Evolutionary conservation across 2,113 vertebrate species (phyloP).

Genomic region (Platysteira castanea): DNA sequence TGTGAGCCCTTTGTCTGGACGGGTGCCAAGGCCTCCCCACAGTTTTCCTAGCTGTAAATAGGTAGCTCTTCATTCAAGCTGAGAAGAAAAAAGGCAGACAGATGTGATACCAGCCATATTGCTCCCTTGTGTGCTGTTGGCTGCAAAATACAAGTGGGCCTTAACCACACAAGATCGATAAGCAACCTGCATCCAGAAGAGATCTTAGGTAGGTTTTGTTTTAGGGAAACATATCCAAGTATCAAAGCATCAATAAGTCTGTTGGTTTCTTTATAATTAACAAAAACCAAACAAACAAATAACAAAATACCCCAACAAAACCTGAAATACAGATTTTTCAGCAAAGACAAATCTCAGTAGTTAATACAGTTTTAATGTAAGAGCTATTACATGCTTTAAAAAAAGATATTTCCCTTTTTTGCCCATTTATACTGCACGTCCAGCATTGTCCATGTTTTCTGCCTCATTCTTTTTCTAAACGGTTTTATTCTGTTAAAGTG

Average conservation of each 20-base stretch:
- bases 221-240: not conserved
- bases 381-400: not conserved
- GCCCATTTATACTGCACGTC: not conserved
- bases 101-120: slow-evolving; percentile 26
- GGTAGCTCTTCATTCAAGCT: slow-evolving; percentile 25
- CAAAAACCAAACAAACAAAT: not conserved
- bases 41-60: slow-evolving; percentile 1
- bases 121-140: slow-evolving; percentile 40
- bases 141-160: slow-evolving; percentile 7
- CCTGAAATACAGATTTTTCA: not conserved
- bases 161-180: not conserved
- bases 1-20: not conserved
- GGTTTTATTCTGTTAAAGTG: not conserved
- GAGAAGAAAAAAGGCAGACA: slow-evolving; percentile 39
- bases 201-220: not conserved
- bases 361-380: not conserved
- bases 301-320: too few species aligned
- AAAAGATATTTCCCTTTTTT: not conserved
- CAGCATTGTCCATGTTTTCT: not conserved
- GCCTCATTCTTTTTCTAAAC: not conserved
- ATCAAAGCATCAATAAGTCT: not conserved
- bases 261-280: not conserved
- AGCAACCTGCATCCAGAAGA: not conserved
- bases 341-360: not conserved
- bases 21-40: not conserved